Conservation (phyloP, 35 echinoderm and acorn worm species). For the Anneissia japonica region DNA sequence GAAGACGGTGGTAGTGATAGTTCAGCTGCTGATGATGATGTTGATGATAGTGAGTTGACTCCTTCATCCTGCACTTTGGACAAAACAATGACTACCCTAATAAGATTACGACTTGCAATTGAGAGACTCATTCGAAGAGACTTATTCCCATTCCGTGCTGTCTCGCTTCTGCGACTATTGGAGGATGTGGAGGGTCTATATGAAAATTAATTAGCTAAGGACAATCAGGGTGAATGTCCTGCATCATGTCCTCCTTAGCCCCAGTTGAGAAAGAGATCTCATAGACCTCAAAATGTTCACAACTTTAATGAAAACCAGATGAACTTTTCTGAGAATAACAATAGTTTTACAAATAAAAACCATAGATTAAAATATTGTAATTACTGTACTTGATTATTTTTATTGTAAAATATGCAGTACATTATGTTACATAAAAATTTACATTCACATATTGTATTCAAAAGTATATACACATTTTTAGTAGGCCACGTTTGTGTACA, state of each 20-base stretch:
- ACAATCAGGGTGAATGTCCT: not conserved
- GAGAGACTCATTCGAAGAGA: conserved; percentile 5
- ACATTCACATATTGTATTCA: too few species aligned
- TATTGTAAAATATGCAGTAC: too few species aligned
- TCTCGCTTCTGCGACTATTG: conserved; percentile 29
- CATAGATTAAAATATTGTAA: not conserved
- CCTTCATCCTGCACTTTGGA: conserved; percentile 17
- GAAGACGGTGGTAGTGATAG: not conserved
- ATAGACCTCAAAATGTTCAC: not conserved
- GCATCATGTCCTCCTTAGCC: not conserved
- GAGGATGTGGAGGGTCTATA: conserved; percentile 34
- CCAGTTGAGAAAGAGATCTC: not conserved
- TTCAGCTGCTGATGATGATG: not conserved
- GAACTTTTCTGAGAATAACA: not conserved
- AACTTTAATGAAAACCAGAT: not conserved
- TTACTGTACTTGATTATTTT: not conserved
- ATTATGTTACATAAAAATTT: too few species aligned
- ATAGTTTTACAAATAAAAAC: not conserved
- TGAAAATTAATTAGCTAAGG: not conserved
- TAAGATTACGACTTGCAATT: conserved; percentile 42
- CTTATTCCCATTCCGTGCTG: conserved; percentile 42
- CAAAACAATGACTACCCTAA: conserved; percentile 49
- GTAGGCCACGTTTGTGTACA: too few species aligned
- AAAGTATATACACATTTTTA: too few species aligned
- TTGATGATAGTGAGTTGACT: not conserved